Conservation (phyloP, 2,113 vertebrate genomes). For the Mustelus asterias region DNA sequence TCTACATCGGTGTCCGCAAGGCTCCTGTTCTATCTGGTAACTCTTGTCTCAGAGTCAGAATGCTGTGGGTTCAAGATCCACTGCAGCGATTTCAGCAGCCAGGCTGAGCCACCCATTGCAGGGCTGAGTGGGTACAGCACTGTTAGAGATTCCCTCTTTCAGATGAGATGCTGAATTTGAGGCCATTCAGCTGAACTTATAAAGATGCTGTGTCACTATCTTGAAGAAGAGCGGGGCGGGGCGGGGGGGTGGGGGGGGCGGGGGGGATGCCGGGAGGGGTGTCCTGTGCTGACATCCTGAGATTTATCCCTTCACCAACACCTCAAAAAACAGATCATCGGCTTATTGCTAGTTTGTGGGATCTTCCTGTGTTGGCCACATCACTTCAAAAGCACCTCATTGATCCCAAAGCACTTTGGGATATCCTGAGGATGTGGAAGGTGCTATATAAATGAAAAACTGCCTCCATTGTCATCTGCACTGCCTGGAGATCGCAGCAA, state of each 20-base stretch:
- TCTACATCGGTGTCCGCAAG: not conserved
- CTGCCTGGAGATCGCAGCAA: not conserved
- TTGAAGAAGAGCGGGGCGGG: too few species aligned
- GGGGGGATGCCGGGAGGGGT: too few species aligned
- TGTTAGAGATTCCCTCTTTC: not conserved
- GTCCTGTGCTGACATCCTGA: too few species aligned
- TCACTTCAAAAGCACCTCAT: not conserved
- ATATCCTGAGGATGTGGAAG: not conserved
- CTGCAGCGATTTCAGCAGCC: not conserved
- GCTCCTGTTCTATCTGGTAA: not conserved
- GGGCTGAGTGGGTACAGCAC: not conserved
- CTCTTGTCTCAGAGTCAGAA: not conserved
- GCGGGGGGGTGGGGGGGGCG: too few species aligned
- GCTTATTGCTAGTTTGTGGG: not conserved
- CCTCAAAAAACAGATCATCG: not conserved
- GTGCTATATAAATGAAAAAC: not conserved
- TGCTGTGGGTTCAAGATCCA: not conserved
- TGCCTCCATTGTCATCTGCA: not conserved
- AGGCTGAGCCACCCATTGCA: not conserved
- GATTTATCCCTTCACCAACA: not conserved
- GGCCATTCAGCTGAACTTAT: too few species aligned
- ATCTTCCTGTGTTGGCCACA: not conserved
- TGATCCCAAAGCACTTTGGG: not conserved
- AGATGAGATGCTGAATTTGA: not conserved
- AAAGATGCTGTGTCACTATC: too few species aligned